Evolutionary conservation across 64 coral and sea anemone species (phyloP).

Genomic region (Pocillopora damicornis): DNA sequence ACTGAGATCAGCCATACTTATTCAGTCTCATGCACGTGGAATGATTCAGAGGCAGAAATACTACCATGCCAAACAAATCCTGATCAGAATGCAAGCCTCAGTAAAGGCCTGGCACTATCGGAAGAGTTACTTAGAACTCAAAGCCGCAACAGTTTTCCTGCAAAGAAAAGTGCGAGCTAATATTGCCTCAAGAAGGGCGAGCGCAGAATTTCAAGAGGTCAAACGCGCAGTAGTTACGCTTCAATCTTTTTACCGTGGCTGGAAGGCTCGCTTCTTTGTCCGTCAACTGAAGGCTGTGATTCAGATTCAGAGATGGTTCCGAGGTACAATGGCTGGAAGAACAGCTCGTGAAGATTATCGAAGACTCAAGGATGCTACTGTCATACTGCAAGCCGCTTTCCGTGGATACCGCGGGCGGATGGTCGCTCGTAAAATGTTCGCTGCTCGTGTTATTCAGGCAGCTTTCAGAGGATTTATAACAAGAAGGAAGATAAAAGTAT

Average conservation of each 20-base stretch:
- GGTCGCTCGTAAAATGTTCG: constrained; percentile 20
- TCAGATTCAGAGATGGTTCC: constrained; percentile 54
- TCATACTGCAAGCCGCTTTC: constrained; percentile 74
- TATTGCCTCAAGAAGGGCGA: background rate
- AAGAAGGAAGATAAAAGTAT: constrained; percentile 65
- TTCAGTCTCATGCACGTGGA: constrained; percentile 34
- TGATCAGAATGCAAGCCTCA: constrained; percentile 33
- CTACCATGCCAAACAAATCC: constrained; percentile 22
- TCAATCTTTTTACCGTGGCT: constrained; percentile 45
- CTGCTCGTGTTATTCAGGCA: constrained; percentile 56
- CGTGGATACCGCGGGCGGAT: constrained; percentile 54
- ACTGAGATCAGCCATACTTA: constrained; percentile 12
- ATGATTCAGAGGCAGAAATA: constrained; percentile 23
- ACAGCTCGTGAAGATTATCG: constrained; percentile 39
- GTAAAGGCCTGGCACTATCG: background rate
- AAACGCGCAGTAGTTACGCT: constrained; percentile 40
- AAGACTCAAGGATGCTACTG: constrained; percentile 19
- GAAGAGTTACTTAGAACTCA: constrained; percentile 4
- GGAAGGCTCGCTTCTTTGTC: constrained; percentile 10
- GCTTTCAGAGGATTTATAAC: constrained; percentile 49
- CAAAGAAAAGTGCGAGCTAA: constrained; percentile 36
- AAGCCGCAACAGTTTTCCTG: constrained; percentile 9
- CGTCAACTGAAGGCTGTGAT: constrained; percentile 29
- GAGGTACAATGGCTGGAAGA: constrained; percentile 11
- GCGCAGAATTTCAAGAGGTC: constrained; percentile 1